Conservation (phyloP, 1,140 invertebrate genomes). For the Hylyphantes graminicola region DNA sequence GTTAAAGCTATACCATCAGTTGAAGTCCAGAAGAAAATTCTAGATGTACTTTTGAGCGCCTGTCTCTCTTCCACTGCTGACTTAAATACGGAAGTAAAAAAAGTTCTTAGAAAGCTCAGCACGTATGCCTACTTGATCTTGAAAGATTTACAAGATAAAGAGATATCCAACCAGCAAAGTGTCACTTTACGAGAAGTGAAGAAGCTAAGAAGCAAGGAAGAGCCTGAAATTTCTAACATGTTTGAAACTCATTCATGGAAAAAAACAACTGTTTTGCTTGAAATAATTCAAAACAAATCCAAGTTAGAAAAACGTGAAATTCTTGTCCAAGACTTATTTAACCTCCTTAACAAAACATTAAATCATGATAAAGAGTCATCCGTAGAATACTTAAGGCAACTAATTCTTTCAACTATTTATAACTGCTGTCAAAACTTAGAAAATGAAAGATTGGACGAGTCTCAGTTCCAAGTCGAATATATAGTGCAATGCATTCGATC, state of each 20-base stretch:
- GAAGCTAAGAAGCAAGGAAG: conserved; percentile 31
- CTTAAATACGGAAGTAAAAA: conserved; percentile 69
- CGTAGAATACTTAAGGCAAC: conserved; percentile 90
- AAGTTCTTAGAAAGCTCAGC: conserved; percentile 72
- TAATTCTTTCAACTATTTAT: conserved; percentile 82
- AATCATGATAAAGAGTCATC: conserved; percentile 83
- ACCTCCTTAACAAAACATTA: conserved; percentile 79
- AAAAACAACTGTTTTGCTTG: conserved; percentile 80
- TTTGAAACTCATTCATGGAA: conserved; percentile 74
- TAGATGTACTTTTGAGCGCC: conserved; percentile 68
- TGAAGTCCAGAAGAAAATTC: conserved; percentile 65
- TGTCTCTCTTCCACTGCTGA: conserved; percentile 61
- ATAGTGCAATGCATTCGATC: conserved; percentile 88
- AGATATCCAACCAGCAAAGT: conserved; percentile 67
- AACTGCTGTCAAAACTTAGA: conserved; percentile 76
- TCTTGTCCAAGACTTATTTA: conserved; percentile 81
- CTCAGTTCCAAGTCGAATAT: conserved; percentile 80
- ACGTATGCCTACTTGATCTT: conserved; percentile 73
- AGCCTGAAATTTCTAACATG: conserved; percentile 26
- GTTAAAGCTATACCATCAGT: conserved; percentile 64
- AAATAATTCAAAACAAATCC: conserved; percentile 86
- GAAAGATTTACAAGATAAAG: conserved; percentile 63
- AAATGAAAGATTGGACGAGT: conserved; percentile 66
- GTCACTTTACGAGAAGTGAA: conserved; percentile 70
- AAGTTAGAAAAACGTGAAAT: conserved; percentile 76